Percentiles rank a stretch among this genome's conserved stretches.
Conservation (phyloP, 2,113 vertebrate genomes). For the Clarias magur region DNA sequence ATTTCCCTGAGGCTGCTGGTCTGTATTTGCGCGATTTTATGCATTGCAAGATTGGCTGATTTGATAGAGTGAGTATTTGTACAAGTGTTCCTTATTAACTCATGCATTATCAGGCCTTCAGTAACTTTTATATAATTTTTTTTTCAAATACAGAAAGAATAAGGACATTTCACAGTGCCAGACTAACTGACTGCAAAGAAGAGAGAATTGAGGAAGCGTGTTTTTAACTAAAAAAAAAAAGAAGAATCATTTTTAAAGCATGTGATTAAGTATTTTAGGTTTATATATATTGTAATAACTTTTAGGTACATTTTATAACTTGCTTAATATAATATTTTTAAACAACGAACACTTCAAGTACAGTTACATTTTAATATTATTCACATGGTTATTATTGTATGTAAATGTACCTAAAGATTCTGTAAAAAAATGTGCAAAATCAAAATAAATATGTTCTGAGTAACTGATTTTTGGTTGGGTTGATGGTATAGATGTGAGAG, state of each 20-base stretch:
- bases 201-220: neutral
- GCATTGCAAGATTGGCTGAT: too few relatives aligned
- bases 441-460: neutral
- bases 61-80: too few relatives aligned
- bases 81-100: too few relatives aligned
- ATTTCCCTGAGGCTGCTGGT: too few relatives aligned
- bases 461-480: neutral
- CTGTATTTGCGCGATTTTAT: too few relatives aligned
- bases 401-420: neutral
- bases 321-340: constrained; percentile 7
- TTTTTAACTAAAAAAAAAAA: too few relatives aligned
- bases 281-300: neutral
- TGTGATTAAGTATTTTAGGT: neutral
- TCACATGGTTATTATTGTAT: neutral
- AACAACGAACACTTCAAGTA: neutral
- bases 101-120: neutral
- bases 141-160: neutral
- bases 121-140: neutral
- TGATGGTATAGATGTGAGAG: neutral
- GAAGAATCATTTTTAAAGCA: too few relatives aligned
- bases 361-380: neutral
- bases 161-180: neutral
- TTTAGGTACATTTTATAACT: neutral
- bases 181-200: neutral
- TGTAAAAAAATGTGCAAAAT: neutral